Evolutionary conservation across 2,113 vertebrate species (phyloP).

Genomic region (Esox niger): DNA sequence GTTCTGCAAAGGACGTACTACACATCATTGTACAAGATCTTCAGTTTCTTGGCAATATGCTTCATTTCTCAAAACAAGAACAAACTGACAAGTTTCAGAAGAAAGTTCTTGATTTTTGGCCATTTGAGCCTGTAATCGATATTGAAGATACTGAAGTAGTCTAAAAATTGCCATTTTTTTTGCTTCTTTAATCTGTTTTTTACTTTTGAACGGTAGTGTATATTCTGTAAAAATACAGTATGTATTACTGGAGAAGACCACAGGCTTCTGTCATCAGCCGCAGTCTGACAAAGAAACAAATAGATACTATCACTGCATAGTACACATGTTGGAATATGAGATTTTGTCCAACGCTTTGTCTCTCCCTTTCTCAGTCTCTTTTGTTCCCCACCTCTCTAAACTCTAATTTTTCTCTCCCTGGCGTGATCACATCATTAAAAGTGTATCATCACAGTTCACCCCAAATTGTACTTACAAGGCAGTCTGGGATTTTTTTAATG

Average conservation of each 20-base stretch:
- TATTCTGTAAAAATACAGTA: too few relatives aligned
- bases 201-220: too few relatives aligned
- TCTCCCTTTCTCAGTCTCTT: background rate
- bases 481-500: conserved; percentile 51
- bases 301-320: background rate
- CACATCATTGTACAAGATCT: too few relatives aligned
- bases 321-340: background rate
- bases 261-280: background rate
- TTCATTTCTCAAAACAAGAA: too few relatives aligned
- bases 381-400: background rate
- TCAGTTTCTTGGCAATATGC: too few relatives aligned
- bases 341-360: background rate
- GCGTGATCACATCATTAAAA: background rate
- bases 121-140: too few relatives aligned
- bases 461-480: background rate
- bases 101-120: too few relatives aligned
- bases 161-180: too few relatives aligned
- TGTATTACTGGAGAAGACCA: background rate
- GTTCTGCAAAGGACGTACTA: too few relatives aligned
- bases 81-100: too few relatives aligned
- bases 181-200: too few relatives aligned
- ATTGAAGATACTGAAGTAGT: too few relatives aligned
- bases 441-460: background rate
- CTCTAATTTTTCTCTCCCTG: conserved; percentile 18
- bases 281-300: background rate